phyloP scores from a whole-genome alignment of 2,113 vertebrate species.

The Varanus salvator region DNA sequence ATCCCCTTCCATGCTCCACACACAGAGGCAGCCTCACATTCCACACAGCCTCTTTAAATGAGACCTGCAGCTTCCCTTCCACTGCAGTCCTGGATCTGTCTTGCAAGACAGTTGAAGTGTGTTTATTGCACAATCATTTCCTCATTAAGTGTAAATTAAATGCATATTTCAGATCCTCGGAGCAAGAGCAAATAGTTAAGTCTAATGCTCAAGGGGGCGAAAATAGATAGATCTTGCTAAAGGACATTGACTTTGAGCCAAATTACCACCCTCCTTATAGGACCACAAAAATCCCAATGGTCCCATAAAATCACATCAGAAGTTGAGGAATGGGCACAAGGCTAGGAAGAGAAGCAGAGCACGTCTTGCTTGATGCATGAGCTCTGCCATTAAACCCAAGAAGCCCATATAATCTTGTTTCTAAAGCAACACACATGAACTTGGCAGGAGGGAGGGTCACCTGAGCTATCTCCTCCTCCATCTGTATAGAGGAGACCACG shows the following conservation, averaged over 20 bases:
- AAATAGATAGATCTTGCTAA: slow-evolving; percentile 35
- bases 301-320: background rate
- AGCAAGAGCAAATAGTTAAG: slow-evolving; percentile 55
- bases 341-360: slow-evolving; percentile 42
- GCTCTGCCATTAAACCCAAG: slow-evolving; percentile 28
- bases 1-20: background rate
- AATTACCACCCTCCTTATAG: slow-evolving; percentile 43
- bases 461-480: background rate
- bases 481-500: background rate
- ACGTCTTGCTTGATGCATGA: slow-evolving; percentile 42
- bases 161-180: slow-evolving; percentile 70
- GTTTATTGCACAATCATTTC: slow-evolving; percentile 49
- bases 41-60: background rate
- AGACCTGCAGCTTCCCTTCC: background rate
- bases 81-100: background rate
- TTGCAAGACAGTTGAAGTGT: slow-evolving; percentile 39
- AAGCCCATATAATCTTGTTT: slow-evolving; percentile 17
- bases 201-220: slow-evolving; percentile 39
- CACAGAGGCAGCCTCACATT: background rate
- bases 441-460: background rate
- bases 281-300: slow-evolving; percentile 14
- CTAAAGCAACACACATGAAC: background rate
- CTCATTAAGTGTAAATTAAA: slow-evolving; percentile 70
- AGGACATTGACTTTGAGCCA: slow-evolving; percentile 46
- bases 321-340: slow-evolving; percentile 33